phyloP scores from a whole-genome alignment of 2,888 invertebrate genomes.

The Conops quadrifasciatus region DNA sequence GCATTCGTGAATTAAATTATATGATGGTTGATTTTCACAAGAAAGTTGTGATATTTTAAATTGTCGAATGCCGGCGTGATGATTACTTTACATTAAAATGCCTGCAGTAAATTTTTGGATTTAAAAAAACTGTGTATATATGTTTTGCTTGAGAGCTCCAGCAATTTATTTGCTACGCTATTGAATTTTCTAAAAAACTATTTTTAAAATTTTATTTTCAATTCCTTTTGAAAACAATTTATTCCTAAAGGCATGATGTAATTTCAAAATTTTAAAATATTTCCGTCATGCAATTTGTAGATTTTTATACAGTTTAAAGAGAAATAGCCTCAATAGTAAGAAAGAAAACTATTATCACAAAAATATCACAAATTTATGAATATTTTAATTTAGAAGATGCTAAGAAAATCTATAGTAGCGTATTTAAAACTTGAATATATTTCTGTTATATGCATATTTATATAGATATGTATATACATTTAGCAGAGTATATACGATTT shows the following conservation, averaged over 20 bases:
- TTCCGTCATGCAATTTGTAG: conserved; percentile 2
- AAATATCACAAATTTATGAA: conserved; percentile 31
- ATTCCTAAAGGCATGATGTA: too few relatives aligned
- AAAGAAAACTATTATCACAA: neutral
- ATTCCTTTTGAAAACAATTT: neutral
- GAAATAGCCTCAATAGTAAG: neutral
- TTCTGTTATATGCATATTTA: conserved; percentile 23
- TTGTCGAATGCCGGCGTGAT: too few relatives aligned
- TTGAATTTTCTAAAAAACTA: too few relatives aligned
- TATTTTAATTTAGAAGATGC: conserved; percentile 6
- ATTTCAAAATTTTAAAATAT: neutral
- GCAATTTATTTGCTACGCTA: too few relatives aligned
- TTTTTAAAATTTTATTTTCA: too few relatives aligned
- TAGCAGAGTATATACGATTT: neutral
- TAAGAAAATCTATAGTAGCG: conserved; percentile 20
- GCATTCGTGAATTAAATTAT: too few relatives aligned
- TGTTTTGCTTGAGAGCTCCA: too few relatives aligned
- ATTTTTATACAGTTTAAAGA: conserved; percentile 5
- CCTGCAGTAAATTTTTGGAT: too few relatives aligned
- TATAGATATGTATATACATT: conserved; percentile 14
- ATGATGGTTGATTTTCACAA: too few relatives aligned
- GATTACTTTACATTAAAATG: conserved; percentile 4
- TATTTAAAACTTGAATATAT: conserved; percentile 14
- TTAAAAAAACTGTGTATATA: too few relatives aligned
- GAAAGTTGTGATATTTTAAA: too few relatives aligned